These are phyloP conservation scores for Herpailurus yagouaroundi DNA, from an alignment of 2,113 vertebrate genomes.

Conservation along the genomic window DNA sequence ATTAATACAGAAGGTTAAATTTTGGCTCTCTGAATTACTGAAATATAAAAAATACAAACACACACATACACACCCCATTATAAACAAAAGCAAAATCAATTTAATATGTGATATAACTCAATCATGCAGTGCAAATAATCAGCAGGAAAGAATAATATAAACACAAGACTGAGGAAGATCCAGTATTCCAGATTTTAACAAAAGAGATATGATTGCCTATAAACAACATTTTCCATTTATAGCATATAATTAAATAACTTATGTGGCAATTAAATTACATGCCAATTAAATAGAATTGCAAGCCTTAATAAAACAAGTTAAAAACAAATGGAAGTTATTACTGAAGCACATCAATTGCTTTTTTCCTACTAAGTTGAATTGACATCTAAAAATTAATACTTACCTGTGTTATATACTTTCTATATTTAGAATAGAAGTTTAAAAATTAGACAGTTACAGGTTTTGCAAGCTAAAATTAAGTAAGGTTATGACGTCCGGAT, in stretches of 20 bases:
- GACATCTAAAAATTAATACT: constrained; percentile 71
- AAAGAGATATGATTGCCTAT: constrained; percentile 63
- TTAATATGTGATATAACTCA: neutral
- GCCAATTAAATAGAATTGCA: constrained; percentile 78
- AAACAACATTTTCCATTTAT: constrained; percentile 73
- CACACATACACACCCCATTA: neutral
- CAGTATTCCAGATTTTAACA: constrained; percentile 31
- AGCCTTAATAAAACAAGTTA: constrained; percentile 72
- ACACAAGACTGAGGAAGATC: neutral
- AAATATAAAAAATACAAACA: neutral
- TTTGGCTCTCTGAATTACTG: neutral
- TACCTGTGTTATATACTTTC: neutral
- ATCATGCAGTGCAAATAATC: neutral
- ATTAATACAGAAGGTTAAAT: neutral
- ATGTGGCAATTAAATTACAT: constrained; percentile 77
- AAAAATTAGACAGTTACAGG: constrained; percentile 4
- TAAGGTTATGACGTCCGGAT: neutral
- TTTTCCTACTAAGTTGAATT: constrained; percentile 56
- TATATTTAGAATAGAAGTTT: constrained; percentile 53
- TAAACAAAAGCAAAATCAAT: constrained; percentile 22
- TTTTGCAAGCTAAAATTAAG: constrained; percentile 37
- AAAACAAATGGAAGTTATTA: constrained; percentile 69
- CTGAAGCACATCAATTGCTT: constrained; percentile 52
- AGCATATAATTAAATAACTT: constrained; percentile 76
- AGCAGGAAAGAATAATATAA: neutral